phyloP scores from a whole-genome alignment of 2,113 vertebrate genomes.

The Acanthochromis polyacanthus region DNA sequence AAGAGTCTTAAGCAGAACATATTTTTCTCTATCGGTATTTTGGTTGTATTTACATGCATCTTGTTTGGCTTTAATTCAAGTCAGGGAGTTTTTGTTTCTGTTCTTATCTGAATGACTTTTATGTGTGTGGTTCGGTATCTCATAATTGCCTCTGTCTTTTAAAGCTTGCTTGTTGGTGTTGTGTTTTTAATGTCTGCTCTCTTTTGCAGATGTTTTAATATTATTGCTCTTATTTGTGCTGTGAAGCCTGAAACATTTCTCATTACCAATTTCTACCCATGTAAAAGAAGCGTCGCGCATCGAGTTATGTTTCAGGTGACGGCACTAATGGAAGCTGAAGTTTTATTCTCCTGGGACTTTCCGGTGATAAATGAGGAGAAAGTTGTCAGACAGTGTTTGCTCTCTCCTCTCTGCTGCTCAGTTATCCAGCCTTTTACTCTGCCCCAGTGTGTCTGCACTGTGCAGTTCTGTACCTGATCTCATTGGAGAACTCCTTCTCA shows the following conservation, averaged over 20 bases:
- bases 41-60: not conserved
- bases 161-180: not conserved
- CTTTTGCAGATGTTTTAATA: no score
- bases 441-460: not conserved
- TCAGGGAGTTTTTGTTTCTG: not conserved
- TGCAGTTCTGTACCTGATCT: conserved; percentile 82
- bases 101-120: conserved; percentile 23
- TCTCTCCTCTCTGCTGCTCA: not conserved
- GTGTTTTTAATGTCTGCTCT: conserved; percentile 5
- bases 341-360: conserved; percentile 12
- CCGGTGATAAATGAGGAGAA: conserved; percentile 18
- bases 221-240: not conserved
- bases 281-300: not conserved
- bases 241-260: not conserved
- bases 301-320: not conserved
- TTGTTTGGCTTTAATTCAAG: conserved; percentile 1
- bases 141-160: conserved; percentile 15
- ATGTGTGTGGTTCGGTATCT: conserved; percentile 3
- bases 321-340: not conserved
- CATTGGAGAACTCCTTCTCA: conserved; percentile 86
- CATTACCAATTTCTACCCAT: not conserved
- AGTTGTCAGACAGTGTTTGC: conserved; percentile 14
- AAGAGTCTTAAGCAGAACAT: not conserved
- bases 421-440: conserved; percentile 1
- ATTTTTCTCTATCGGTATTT: not conserved